Base-by-base conservation (phyloP, 2,113 vertebrate species). In the Vidua chalybeata region DNA sequence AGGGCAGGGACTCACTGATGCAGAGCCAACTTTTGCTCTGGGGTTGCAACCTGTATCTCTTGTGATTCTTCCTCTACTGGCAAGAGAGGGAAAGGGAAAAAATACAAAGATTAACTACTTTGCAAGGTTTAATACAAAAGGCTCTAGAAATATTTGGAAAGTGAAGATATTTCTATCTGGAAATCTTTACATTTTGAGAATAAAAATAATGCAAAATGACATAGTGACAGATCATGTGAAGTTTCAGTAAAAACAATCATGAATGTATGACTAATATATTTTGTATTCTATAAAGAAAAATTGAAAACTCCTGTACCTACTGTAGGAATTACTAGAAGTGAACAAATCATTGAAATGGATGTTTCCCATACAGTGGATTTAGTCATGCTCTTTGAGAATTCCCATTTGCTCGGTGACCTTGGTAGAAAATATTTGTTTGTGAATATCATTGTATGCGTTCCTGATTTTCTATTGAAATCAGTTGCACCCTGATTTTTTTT, bases 401-500 rank as follows among this genome's bases (percentile, higher is more conserved):
- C n/a, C 8, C 17, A 61, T 48, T 73, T 93, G 9, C 30, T 85
- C 1, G 4, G 24, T 81, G 72, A 83, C 35, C 48, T 91, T 5
- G 10, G 26, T 59, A 21, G 59, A 77, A 93, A 87, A 54, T 48
- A 49, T 3, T 80, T 54, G 41, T 74, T 78, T 73, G 26, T 26
- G 21, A 28, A 18, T 58, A 61, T 20, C 27, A 66, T 80, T 11
- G 27, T 81, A 87, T 56, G 71, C 1, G 7, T 89, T 94, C 51
- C 56, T 61, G 46, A 87, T 31, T 91, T 76, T 91, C 61, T 28
- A 66, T 14, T 69, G 76, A 92, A 90, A 90, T 92, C 18, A 24
- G 13, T 67, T 59, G 61, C n/a, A 69, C 13, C 15, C 39, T 71
- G 17, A 39, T 56, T 89, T 56, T 80, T 63, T 72, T 8, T 8